A percentile compares a stretch with the other conserved stretches of the same genome.
phyloP scores from a whole-genome alignment of 2,888 invertebrate genomes.

The Megalurothrips usitatus region DNA sequence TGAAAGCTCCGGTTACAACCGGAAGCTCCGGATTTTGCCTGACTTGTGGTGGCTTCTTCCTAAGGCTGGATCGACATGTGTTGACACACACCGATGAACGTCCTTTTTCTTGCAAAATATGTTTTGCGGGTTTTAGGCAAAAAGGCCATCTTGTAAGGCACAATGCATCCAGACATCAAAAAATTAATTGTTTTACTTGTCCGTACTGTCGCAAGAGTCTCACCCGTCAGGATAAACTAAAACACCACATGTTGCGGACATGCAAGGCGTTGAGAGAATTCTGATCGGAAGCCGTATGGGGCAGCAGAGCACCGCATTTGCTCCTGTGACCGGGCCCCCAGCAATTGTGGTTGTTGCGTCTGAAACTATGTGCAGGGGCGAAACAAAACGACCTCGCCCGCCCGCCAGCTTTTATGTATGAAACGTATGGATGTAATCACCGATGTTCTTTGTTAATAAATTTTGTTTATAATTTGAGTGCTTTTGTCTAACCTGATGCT shows the following conservation, averaged over 20 bases:
- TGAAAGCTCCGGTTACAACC: neutral
- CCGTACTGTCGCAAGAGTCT: slow-evolving; percentile 32
- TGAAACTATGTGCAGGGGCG: no score
- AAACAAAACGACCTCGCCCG: no score
- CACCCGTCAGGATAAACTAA: slow-evolving; percentile 32
- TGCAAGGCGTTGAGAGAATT: neutral
- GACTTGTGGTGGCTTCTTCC: neutral
- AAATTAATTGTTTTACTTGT: neutral
- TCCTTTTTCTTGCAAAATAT: slow-evolving; percentile 31
- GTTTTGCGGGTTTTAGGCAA: slow-evolving; percentile 30
- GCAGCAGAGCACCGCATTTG: no score
- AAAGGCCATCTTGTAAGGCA: neutral
- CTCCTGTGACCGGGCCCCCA: no score
- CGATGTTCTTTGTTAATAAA: no score
- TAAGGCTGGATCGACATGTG: slow-evolving; percentile 30
- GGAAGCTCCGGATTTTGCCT: neutral
- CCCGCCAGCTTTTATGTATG: no score
- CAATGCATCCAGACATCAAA: neutral
- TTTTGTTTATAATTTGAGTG: no score
- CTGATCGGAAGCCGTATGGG: neutral
- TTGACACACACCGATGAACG: slow-evolving; percentile 32
- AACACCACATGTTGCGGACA: slow-evolving; percentile 24
- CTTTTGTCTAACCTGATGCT: no score
- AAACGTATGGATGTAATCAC: no score
- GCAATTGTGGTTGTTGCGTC: no score